A percentile compares a stretch with the other conserved stretches of the same genome.
Conservation (phyloP, 2,797 vertebrate genomes). For the Eutrigla gurnardus region DNA sequence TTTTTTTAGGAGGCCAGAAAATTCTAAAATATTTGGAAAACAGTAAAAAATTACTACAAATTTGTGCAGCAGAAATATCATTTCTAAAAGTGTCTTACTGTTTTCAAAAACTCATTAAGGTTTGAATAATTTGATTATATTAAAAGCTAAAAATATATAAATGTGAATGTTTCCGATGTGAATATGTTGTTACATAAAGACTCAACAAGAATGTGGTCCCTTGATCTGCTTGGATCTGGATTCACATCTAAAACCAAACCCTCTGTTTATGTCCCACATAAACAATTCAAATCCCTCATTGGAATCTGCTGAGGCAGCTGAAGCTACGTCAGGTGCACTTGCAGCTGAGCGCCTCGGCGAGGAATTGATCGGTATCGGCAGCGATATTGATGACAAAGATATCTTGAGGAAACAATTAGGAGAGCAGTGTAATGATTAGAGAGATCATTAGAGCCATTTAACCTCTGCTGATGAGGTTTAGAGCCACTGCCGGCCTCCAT, state of each 20-base stretch:
- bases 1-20: neutral
- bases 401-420: slow-evolving; percentile 73
- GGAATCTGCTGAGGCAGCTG: too few relatives aligned
- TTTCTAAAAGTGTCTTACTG: too few relatives aligned
- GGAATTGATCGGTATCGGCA: slow-evolving; percentile 58
- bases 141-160: neutral
- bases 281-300: too few relatives aligned
- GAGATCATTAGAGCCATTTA: slow-evolving; percentile 67
- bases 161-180: neutral
- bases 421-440: slow-evolving; percentile 56
- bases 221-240: neutral
- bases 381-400: slow-evolving; percentile 64
- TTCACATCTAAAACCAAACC: neutral
- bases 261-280: neutral
- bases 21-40: neutral
- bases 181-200: neutral
- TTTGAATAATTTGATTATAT: neutral
- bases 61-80: neutral
- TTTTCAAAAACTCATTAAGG: neutral
- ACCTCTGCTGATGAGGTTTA: slow-evolving; percentile 55
- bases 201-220: neutral
- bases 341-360: slow-evolving; percentile 17
- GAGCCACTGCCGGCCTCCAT: slow-evolving; percentile 11
- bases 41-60: neutral
- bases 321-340: slow-evolving; percentile 9